Conservation (phyloP, 2,113 vertebrate species). For the Chionomys nivalis region DNA sequence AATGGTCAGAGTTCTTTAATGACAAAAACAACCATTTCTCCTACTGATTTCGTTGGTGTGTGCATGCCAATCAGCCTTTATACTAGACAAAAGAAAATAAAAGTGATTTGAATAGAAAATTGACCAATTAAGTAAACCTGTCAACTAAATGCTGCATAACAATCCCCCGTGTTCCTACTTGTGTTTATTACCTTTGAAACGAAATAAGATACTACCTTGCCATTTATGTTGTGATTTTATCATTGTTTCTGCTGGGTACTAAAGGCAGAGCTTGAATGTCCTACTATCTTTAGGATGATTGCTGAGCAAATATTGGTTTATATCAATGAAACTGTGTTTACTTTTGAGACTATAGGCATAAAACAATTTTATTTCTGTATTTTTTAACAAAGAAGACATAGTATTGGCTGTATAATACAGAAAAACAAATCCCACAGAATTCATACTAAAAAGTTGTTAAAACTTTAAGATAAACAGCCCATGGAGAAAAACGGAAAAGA, state of each 20-base stretch:
- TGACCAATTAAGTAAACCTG: slow-evolving; percentile 50
- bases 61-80: slow-evolving; percentile 60
- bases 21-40: slow-evolving; percentile 27
- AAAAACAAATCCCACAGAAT: background rate
- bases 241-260: background rate
- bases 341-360: background rate
- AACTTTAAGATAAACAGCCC: background rate
- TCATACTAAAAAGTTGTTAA: background rate
- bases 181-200: slow-evolving; percentile 48
- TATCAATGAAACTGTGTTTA: background rate
- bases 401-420: background rate
- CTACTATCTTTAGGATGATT: background rate
- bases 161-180: background rate
- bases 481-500: background rate
- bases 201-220: background rate
- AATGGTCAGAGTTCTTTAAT: background rate
- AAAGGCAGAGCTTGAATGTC: background rate
- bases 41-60: slow-evolving; percentile 38
- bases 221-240: slow-evolving; percentile 33
- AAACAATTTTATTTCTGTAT: background rate
- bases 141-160: slow-evolving; percentile 21
- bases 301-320: background rate
- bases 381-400: background rate
- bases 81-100: slow-evolving; percentile 37
- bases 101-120: background rate